Evolutionary conservation across 2,888 invertebrate genomes (phyloP).

Genomic region (Esperia sulphurella): DNA sequence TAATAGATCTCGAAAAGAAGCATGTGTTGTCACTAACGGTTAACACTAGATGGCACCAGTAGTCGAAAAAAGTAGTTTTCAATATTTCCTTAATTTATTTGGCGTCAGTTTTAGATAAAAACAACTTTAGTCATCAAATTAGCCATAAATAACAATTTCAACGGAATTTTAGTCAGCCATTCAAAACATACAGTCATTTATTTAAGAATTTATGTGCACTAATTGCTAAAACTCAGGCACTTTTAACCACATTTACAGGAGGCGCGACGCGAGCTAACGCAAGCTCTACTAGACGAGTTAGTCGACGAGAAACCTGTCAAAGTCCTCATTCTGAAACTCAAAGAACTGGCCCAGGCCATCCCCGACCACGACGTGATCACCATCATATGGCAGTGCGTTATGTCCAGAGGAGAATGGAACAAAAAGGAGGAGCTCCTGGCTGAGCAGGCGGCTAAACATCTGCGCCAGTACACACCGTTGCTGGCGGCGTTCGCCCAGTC

Average conservation of each 20-base stretch:
- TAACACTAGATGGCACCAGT: too few relatives aligned
- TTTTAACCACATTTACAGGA: conserved; percentile 66
- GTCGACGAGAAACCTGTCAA: conserved; percentile 91
- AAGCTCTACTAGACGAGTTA: conserved; percentile 90
- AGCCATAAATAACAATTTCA: too few relatives aligned
- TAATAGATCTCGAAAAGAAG: too few relatives aligned
- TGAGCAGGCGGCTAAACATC: conserved; percentile 95
- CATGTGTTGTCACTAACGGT: too few relatives aligned
- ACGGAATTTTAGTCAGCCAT: too few relatives aligned
- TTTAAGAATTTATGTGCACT: too few relatives aligned
- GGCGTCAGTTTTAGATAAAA: too few relatives aligned
- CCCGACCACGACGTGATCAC: conserved; percentile 94
- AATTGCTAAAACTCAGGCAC: too few relatives aligned
- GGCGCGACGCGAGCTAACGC: conserved; percentile 67
- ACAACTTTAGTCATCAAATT: too few relatives aligned
- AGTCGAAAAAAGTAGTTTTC: too few relatives aligned
- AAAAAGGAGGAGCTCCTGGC: conserved; percentile 98
- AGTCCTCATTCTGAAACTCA: conserved; percentile 91
- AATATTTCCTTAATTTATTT: too few relatives aligned
- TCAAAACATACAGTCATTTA: too few relatives aligned
- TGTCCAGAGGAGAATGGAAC: conserved; percentile 98
- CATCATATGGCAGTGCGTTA: conserved; percentile 95
- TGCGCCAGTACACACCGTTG: conserved; percentile 91
- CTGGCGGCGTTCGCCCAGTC: conserved; percentile 92
- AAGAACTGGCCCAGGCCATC: conserved; percentile 90